Evolutionary conservation across 2,113 vertebrate species (phyloP).

Genomic region (Chitala chitala): DNA sequence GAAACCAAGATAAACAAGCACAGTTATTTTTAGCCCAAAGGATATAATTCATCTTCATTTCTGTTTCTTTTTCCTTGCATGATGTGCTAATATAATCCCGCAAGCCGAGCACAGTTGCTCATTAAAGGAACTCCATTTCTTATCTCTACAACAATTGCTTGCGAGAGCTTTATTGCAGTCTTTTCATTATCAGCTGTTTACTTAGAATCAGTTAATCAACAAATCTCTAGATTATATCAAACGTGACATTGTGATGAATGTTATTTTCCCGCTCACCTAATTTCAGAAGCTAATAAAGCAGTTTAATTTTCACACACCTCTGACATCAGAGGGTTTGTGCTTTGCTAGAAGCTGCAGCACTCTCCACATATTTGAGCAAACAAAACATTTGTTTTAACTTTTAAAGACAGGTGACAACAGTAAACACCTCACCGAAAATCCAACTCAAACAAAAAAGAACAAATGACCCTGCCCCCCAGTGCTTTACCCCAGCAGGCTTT

Average conservation of each 20-base stretch:
- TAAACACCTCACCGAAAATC: not conserved
- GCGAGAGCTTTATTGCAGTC: slow-evolving; percentile 33
- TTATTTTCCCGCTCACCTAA: slow-evolving; percentile 30
- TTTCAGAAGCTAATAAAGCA: slow-evolving; percentile 19
- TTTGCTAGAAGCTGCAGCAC: not conserved
- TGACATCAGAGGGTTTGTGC: not conserved
- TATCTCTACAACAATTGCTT: slow-evolving; percentile 43
- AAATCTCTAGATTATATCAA: slow-evolving; percentile 45
- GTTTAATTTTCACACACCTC: slow-evolving; percentile 22
- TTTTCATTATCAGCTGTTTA: slow-evolving; percentile 48
- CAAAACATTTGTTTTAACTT: not conserved
- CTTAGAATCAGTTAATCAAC: slow-evolving; percentile 40
- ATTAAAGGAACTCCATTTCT: slow-evolving; percentile 43
- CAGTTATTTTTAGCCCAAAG: slow-evolving; percentile 18
- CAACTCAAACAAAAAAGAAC: not conserved
- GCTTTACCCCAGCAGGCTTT: not conserved
- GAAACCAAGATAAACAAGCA: not conserved
- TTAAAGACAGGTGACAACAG: too few relatives aligned
- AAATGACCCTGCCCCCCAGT: not conserved
- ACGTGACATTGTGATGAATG: slow-evolving; percentile 38
- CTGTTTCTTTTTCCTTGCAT: not conserved
- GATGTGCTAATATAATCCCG: slow-evolving; percentile 26
- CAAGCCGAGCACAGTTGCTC: slow-evolving; percentile 29
- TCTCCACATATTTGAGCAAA: slow-evolving; percentile 5
- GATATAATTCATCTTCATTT: slow-evolving; percentile 34